Conservation (phyloP, 2,113 vertebrate species). For the Irena cyanogastra region DNA sequence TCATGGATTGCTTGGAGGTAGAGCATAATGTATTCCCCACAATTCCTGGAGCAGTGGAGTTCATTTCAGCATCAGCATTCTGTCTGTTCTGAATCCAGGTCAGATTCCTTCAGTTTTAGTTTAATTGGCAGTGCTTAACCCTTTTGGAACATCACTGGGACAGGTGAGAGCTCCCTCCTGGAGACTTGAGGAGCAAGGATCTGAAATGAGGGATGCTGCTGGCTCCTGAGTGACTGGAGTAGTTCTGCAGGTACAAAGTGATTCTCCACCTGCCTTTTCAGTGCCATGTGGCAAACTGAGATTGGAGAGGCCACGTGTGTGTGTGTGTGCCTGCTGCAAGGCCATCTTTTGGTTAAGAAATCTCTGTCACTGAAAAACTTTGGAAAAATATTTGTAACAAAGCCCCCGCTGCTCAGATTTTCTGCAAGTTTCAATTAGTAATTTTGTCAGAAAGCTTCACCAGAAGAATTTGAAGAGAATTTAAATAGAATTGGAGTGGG, state of each 20-base stretch:
- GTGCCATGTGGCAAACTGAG: not conserved
- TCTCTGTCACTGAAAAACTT: not conserved
- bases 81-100: not conserved
- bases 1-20: not conserved
- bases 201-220: not conserved
- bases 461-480: not conserved
- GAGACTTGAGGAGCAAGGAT: not conserved
- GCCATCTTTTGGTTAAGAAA: not conserved
- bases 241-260: not conserved
- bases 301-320: not conserved
- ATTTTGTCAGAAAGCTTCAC: not conserved
- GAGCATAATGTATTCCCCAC: not conserved
- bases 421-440: not conserved
- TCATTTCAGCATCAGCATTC: not conserved
- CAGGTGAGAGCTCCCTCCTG: not conserved
- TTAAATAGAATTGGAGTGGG: not conserved
- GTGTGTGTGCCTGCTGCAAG: not conserved
- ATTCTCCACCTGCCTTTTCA: not conserved
- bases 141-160: not conserved
- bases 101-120: not conserved
- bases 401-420: not conserved
- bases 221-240: not conserved
- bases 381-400: not conserved
- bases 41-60: not conserved
- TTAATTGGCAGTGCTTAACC: not conserved